Evolutionary conservation across 2,888 invertebrate species (phyloP).

Genomic region (Caenorhabditis uteleia): DNA sequence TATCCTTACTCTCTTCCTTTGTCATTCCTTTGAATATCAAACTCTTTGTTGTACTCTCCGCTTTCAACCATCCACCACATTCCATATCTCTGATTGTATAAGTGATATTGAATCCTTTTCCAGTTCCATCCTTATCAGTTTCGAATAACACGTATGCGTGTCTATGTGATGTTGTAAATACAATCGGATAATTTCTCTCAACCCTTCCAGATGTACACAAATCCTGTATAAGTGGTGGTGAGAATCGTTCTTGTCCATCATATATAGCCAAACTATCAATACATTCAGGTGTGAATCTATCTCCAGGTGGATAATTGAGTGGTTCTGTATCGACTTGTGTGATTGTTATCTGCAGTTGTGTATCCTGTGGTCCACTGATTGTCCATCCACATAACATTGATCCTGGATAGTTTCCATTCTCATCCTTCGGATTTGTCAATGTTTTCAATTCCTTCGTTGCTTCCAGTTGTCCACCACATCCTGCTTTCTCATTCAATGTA

Average conservation of each 20-base stretch:
- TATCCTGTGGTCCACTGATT: constrained; percentile 36
- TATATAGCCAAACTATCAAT: constrained; percentile 52
- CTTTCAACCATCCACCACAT: constrained; percentile 56
- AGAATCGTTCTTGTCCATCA: constrained; percentile 60
- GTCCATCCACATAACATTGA: constrained; percentile 62
- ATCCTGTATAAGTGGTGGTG: constrained; percentile 51
- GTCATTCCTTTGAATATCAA: constrained; percentile 17
- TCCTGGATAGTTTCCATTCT: constrained; percentile 51
- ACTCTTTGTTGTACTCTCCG: constrained; percentile 20
- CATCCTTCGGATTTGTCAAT: constrained; percentile 48
- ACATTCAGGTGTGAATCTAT: constrained; percentile 23
- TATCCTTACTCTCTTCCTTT: constrained; percentile 20
- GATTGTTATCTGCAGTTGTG: constrained; percentile 36
- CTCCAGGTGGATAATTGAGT: constrained; percentile 30
- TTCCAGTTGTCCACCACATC: constrained; percentile 64
- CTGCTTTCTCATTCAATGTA: constrained; percentile 51
- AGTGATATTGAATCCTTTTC: constrained; percentile 55
- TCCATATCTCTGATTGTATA: constrained; percentile 40
- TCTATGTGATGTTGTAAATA: neutral
- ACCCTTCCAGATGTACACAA: constrained; percentile 33
- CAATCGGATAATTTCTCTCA: constrained; percentile 6
- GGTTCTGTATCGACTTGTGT: constrained; percentile 40
- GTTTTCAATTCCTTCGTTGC: constrained; percentile 58
- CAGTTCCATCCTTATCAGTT: constrained; percentile 52
- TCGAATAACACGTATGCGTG: constrained; percentile 60